Conservation (phyloP, 2,797 vertebrate genomes). For the Enteromius mattozi region DNA sequence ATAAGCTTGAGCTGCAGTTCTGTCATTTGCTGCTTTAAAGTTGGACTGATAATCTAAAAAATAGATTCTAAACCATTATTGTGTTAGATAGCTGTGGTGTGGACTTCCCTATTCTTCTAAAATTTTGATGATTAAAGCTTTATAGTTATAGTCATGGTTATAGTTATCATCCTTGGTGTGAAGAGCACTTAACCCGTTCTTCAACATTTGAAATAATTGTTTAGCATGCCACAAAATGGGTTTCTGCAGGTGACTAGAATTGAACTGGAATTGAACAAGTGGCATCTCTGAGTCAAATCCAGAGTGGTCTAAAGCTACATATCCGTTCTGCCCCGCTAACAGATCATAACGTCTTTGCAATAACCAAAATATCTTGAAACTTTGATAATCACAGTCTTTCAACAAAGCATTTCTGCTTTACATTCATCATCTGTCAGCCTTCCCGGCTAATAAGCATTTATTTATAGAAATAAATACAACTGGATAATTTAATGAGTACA, state of each 20-base stretch:
- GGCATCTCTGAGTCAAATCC: neutral
- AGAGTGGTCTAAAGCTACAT: conserved; percentile 26
- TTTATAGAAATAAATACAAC: conserved; percentile 71
- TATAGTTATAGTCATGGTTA: neutral
- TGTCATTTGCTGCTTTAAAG: neutral
- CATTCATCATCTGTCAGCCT: conserved; percentile 64
- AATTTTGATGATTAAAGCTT: neutral
- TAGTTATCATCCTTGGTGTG: neutral
- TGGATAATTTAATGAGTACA: conserved; percentile 39
- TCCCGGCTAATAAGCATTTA: conserved; percentile 55
- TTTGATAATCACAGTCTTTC: conserved; percentile 64
- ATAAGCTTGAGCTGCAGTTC: neutral
- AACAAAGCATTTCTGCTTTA: conserved; percentile 62
- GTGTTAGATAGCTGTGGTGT: neutral
- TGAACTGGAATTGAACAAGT: conserved; percentile 20
- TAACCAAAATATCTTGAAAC: conserved; percentile 15
- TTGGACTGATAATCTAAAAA: neutral
- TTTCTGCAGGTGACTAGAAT: neutral
- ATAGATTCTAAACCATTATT: too few relatives aligned
- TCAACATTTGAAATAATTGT: neutral
- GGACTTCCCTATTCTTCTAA: neutral
- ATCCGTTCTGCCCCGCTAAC: neutral
- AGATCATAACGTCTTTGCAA: neutral
- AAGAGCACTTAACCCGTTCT: neutral
- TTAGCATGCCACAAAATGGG: neutral